Evolutionary conservation across 1,140 invertebrate genomes (phyloP).

Genomic region (Drosophila ohnishii): DNA sequence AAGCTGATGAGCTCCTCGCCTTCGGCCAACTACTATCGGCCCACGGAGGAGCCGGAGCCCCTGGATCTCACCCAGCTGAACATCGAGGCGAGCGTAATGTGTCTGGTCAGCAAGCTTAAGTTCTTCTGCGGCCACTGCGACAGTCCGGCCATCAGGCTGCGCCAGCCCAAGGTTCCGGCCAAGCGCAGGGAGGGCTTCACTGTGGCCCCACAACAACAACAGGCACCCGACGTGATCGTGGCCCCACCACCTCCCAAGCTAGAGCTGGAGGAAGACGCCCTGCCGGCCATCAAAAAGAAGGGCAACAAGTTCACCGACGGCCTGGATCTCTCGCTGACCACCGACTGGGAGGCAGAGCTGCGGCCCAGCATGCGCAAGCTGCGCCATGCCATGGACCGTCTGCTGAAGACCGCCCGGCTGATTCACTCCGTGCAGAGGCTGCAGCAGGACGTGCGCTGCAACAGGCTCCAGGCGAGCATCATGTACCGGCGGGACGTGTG

Average conservation of each 20-base stretch:
- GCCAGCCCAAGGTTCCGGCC: constrained; percentile 83
- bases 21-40: constrained; percentile 91
- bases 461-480: constrained; percentile 84
- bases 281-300: constrained; percentile 73
- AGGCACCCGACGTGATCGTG: constrained; percentile 61
- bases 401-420: constrained; percentile 91
- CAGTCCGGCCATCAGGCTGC: constrained; percentile 87
- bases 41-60: constrained; percentile 93
- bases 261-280: constrained; percentile 49
- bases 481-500: constrained; percentile 92
- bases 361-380: constrained; percentile 92
- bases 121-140: constrained; percentile 89
- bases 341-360: constrained; percentile 90
- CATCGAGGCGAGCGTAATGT: constrained; percentile 94
- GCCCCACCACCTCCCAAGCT: constrained; percentile 42
- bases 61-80: constrained; percentile 95
- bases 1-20: constrained; percentile 90
- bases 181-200: constrained; percentile 75
- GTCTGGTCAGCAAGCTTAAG: constrained; percentile 91
- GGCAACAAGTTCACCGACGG: constrained; percentile 90
- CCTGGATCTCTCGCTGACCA: constrained; percentile 85
- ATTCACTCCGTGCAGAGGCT: constrained; percentile 95
- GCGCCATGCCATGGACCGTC: constrained; percentile 90
- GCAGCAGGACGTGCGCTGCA: constrained; percentile 88
- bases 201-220: constrained; percentile 62